These are phyloP conservation scores for Ceyx melanurus DNA, from an alignment of 2,113 vertebrate genomes.

Conservation along the genomic window DNA sequence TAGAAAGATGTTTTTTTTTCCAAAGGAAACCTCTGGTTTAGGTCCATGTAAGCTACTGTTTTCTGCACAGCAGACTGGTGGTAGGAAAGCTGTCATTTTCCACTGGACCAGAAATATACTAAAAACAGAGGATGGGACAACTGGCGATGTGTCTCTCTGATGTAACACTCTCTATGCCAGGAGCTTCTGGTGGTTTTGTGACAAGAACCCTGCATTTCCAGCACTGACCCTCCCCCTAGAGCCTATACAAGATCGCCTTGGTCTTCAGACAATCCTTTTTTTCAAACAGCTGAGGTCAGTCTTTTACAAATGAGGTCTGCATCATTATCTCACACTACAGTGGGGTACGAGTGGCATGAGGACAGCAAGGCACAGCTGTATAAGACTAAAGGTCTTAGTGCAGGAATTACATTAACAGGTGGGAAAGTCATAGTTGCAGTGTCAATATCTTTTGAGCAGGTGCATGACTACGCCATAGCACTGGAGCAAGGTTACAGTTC, in stretches of 20 bases:
- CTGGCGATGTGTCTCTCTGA: neutral
- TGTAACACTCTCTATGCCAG: neutral
- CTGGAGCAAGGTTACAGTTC: slow-evolving; percentile 46
- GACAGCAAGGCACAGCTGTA: neutral
- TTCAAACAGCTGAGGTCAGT: neutral
- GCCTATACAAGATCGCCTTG: neutral
- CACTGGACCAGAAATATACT: neutral
- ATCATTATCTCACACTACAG: fast-evolving
- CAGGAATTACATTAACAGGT: neutral
- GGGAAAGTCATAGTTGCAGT: neutral
- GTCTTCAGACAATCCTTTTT: neutral
- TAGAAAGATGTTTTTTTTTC: neutral
- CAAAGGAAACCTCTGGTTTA: neutral
- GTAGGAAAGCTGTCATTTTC: neutral
- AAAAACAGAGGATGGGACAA: neutral
- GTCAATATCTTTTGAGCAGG: slow-evolving; percentile 23
- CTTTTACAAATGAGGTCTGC: neutral
- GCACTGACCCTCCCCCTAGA: neutral
- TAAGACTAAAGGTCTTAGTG: neutral
- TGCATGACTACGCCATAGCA: neutral
- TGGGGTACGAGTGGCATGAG: fast-evolving
- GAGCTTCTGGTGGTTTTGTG: neutral
- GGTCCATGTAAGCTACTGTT: neutral
- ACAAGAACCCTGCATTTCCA: neutral
- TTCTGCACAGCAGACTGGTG: fast-evolving